phyloP scores from a whole-genome alignment of 2,113 vertebrate genomes.

The Sylvilagus bachmani region DNA sequence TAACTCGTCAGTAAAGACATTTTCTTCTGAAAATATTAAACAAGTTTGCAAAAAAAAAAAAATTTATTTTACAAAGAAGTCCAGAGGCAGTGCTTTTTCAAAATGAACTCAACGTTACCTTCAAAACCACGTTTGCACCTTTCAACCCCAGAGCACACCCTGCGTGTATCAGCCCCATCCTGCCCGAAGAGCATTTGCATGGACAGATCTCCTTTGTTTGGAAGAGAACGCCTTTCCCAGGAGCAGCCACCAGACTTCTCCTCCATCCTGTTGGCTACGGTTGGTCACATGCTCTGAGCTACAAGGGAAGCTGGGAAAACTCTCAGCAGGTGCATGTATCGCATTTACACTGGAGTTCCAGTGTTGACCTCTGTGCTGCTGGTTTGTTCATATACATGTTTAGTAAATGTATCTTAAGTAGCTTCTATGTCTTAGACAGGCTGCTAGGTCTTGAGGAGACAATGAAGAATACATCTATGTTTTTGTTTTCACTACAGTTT shows the following conservation, averaged over 20 bases:
- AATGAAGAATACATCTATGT: not conserved
- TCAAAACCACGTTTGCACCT: not conserved
- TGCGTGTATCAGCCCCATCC: not conserved
- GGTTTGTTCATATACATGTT: not conserved
- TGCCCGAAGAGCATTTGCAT: not conserved
- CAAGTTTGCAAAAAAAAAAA: not conserved
- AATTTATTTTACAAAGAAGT: not conserved
- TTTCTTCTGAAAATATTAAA: constrained; percentile 3
- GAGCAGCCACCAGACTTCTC: not conserved
- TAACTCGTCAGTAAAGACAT: not conserved
- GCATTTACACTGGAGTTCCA: not conserved
- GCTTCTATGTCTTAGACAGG: not conserved
- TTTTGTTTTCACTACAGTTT: not conserved
- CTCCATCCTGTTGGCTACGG: not conserved
- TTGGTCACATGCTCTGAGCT: not conserved
- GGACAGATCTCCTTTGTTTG: not conserved
- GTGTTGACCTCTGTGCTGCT: not conserved
- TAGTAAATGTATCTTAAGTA: not conserved
- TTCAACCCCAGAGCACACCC: not conserved
- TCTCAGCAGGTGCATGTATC: not conserved
- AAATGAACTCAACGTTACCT: not conserved
- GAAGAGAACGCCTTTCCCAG: not conserved
- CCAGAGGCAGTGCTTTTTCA: not conserved
- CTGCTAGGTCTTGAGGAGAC: not conserved
- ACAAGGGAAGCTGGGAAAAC: not conserved